Conservation (phyloP, 2,888 invertebrate species). For the Polydrusus tereticollis region DNA sequence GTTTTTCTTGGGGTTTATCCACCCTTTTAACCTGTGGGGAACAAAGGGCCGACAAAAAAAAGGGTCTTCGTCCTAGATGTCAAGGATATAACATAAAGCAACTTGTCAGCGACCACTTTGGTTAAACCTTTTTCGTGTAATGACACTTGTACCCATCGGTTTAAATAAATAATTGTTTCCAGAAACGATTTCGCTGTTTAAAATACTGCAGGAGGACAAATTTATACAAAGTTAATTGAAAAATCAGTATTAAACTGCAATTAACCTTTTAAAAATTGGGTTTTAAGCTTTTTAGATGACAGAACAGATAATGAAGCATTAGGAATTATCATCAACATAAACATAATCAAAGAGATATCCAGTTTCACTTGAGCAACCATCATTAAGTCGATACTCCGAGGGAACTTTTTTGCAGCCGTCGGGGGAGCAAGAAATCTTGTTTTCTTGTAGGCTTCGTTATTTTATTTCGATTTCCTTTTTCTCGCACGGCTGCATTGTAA, state of each 20-base stretch:
- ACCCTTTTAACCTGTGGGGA: conserved; percentile 22
- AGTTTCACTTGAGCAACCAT: background rate
- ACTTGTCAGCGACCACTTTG: conserved; percentile 47
- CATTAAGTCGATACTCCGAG: background rate
- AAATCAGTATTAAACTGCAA: too few relatives aligned
- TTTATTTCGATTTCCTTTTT: conserved; percentile 7
- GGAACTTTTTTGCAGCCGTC: background rate
- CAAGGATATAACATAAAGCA: conserved; percentile 45
- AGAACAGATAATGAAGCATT: background rate
- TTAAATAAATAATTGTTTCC: conserved; percentile 12
- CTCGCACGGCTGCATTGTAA: conserved; percentile 3
- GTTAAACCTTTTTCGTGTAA: conserved; percentile 43
- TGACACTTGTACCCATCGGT: conserved; percentile 28
- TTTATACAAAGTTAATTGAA: too few relatives aligned
- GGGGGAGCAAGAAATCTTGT: conserved; percentile 5
- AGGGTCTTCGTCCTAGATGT: conserved; percentile 40
- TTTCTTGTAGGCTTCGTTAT: conserved; percentile 9
- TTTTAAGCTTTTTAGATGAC: background rate
- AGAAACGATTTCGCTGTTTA: background rate
- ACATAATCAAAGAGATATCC: background rate
- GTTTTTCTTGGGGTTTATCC: conserved; percentile 33
- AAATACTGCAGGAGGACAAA: background rate
- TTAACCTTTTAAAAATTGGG: too few relatives aligned
- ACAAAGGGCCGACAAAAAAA: conserved; percentile 37
- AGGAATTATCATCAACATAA: background rate